These are phyloP conservation scores for Chaenodraco wilsoni DNA, from an alignment of 2,797 vertebrate species.

Conservation along the genomic window DNA sequence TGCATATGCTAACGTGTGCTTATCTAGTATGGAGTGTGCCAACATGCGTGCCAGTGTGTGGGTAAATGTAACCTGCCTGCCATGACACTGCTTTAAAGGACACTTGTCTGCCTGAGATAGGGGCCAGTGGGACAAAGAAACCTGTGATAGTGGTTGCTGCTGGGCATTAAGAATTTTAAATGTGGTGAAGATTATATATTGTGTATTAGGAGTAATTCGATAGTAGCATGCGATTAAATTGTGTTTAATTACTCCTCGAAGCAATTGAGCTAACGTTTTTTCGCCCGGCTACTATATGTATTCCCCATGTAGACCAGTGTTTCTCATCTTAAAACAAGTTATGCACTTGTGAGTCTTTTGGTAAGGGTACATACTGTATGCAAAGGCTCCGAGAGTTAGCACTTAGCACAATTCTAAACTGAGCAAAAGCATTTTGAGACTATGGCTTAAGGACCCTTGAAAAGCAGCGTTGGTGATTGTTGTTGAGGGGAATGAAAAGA, in stretches of 20 bases:
- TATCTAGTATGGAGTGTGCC: neutral
- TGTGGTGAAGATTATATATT: constrained; percentile 4
- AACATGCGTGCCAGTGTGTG: neutral
- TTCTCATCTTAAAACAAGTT: no score
- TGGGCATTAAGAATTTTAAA: constrained; percentile 2
- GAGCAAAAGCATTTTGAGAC: neutral
- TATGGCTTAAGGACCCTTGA: neutral
- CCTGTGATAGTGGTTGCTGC: constrained; percentile 36
- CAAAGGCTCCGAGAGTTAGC: no score
- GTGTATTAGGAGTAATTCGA: constrained; percentile 22
- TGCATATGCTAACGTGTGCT: constrained; percentile 1
- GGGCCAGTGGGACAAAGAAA: constrained; percentile 38
- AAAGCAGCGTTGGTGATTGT: neutral
- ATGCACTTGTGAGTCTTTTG: no score
- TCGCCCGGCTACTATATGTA: neutral
- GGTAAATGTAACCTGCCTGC: constrained; percentile 31
- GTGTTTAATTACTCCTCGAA: neutral
- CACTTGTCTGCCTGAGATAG: constrained; percentile 72
- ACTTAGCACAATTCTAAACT: neutral
- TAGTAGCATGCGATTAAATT: constrained; percentile 13
- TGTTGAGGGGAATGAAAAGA: neutral
- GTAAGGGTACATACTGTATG: no score
- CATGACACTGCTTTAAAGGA: constrained; percentile 60
- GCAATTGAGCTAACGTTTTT: neutral
- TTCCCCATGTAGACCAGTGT: no score